Base-by-base conservation (phyloP, 2,888 invertebrate species). In the Plagodis pulveraria region DNA sequence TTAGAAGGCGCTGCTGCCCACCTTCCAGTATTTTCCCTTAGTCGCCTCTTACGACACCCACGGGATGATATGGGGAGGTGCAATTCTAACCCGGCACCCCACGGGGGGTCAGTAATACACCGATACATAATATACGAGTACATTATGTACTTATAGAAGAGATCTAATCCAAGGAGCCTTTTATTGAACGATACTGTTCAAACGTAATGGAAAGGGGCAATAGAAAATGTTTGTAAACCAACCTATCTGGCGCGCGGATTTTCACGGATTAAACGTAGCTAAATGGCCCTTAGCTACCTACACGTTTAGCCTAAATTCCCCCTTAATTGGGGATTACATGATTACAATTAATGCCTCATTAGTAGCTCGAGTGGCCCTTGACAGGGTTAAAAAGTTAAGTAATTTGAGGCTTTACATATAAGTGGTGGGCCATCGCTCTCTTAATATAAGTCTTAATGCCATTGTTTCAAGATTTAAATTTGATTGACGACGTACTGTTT, bases 241-340 rank as follows among this genome's bases (percentile, higher is more conserved):
- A 33, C 46, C 46, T 54, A 50, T 55, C 60, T 44, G 44, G 7
- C 47, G 41, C 43, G 8, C 22, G 55, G 55, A 51, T 60, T 56
- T 56, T n/a, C 55, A 41, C 43, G 55, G 60, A 51, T 56, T 59
- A 59, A 44, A 34, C 43, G n/a, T 54, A 46, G 46, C 22, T 22
- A 42, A 49, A 50, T 44, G 52, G 49, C 50, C 46, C 49, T 46
- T 40, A 40, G 10, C 40, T 41, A 49, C 57, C 40, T 58, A 57
- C 58, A 34, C 45, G 48, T 52, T 59, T 57, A 59, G 51, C 56
- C 63, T 58, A 62, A 69, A 70, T 62, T 67, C 56, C 52, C 50
- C 63, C 57, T 64, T 70, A 69, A 70, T 67, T 70, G 62, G 47
- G 66, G 63, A 67, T 67, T 67, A 66, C 58, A 56, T 42, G 64